Evolutionary conservation across 1,140 invertebrate species (phyloP).

Genomic region (Saxidomus purpurata): DNA sequence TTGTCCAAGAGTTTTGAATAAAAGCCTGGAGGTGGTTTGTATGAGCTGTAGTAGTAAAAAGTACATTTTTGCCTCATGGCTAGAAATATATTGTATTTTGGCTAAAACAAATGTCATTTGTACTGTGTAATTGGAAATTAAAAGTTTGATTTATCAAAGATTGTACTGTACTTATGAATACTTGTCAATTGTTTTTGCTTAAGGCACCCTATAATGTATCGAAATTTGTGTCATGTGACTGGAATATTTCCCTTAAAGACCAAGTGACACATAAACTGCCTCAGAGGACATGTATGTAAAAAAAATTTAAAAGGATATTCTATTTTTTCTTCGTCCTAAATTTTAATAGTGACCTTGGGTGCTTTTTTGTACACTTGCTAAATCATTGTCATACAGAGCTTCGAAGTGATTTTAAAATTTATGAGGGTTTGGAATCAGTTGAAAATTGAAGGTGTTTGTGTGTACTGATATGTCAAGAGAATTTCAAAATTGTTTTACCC

Average conservation of each 20-base stretch:
- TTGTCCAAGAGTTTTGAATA: not conserved
- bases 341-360: too few species aligned
- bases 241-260: not conserved
- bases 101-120: not conserved
- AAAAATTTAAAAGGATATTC: too few species aligned
- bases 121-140: not conserved
- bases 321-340: too few species aligned
- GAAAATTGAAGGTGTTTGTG: too few species aligned
- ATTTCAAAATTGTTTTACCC: too few species aligned
- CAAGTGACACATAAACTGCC: not conserved
- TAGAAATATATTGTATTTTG: not conserved
- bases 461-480: too few species aligned
- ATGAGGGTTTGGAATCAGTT: too few species aligned
- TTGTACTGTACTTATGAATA: not conserved
- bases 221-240: not conserved
- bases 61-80: too few species aligned
- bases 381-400: too few species aligned
- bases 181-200: slow-evolving; percentile 1
- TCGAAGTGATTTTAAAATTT: too few species aligned
- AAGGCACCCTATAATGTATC: not conserved
- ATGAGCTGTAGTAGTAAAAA: not conserved
- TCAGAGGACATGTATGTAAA: not conserved
- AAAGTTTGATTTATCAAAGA: not conserved
- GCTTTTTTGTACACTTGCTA: too few species aligned
- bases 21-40: not conserved